Conservation (phyloP, 2,113 vertebrate species). For the Pedetes capensis region DNA sequence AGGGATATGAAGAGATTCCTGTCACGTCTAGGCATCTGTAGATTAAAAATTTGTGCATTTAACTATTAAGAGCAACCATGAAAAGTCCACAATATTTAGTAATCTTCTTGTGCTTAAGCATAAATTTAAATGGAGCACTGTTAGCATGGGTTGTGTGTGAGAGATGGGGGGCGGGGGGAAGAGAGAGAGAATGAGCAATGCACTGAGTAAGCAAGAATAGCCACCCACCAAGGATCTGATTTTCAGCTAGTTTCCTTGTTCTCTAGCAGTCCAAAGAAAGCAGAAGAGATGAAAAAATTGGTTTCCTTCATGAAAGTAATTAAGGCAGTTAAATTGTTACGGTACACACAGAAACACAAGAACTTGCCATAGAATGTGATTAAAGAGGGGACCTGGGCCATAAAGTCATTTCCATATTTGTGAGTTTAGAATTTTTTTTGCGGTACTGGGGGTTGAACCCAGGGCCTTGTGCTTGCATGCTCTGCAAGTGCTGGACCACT, state of each 20-base stretch:
- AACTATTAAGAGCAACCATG: slow-evolving; percentile 17
- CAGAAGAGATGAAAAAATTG: slow-evolving; percentile 30
- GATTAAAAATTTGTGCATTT: slow-evolving; percentile 18
- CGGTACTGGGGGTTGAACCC: too few species aligned
- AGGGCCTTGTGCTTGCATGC: too few species aligned
- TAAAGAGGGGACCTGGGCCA: slow-evolving; percentile 10
- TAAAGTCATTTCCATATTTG: slow-evolving; percentile 30
- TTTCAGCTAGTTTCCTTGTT: slow-evolving; percentile 59
- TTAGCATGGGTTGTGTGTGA: background rate
- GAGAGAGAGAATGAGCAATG: background rate
- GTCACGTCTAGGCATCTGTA: background rate
- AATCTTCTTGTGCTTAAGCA: slow-evolving; percentile 47
- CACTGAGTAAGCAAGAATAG: slow-evolving; percentile 54
- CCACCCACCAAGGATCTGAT: slow-evolving; percentile 47
- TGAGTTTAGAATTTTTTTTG: slow-evolving; percentile 44
- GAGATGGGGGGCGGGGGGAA: background rate
- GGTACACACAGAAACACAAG: slow-evolving; percentile 14
- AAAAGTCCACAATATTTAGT: slow-evolving; percentile 27
- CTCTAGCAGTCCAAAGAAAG: slow-evolving; percentile 9
- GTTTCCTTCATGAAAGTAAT: slow-evolving; percentile 47
- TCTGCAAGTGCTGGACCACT: too few species aligned
- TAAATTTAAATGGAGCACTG: slow-evolving; percentile 35
- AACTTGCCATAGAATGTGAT: slow-evolving; percentile 36
- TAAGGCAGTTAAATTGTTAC: slow-evolving; percentile 38
- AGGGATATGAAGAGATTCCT: slow-evolving; percentile 33